Evolutionary conservation across 2,113 vertebrate species (phyloP), one percentile per base, ranked within the genome.

Genomic region (Xenopus borealis): DNA sequence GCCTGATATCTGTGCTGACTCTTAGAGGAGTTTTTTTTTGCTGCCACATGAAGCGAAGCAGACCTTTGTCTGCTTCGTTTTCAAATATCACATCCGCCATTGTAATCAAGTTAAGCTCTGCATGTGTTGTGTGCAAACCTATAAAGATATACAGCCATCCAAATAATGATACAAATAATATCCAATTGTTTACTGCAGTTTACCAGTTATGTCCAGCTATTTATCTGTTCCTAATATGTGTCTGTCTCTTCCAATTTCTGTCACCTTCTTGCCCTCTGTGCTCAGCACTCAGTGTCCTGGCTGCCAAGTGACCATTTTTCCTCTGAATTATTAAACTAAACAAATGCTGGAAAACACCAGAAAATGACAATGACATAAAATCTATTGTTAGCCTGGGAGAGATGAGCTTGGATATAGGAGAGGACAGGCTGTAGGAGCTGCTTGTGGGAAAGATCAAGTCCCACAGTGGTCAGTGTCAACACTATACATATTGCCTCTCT

Each of bases 301-400:
- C 27, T 58, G 69, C 69, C 69, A 59, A 46, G 69, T 46, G 63
- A 66, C 63, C 63, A 66, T 40, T 71, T 46, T 71, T 12, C 19
- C 33, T 23, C n/a, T 61, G 33, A 23, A 71, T 71, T 71, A 61
- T 44, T 61, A 71, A 71, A 40, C 30, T 23, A 66, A 71, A 61
- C 55, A 71, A 46, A 61, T 61, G 17, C 55, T 46, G 57, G 55
- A 45, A 61, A 71, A 45, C 40, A 71, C 55, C 57, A 20, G 40
- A 61, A 61, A 45, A 61, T 59, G 33, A 23, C n/a, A 46, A 46
- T 53, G 63, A 66, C 33, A 66, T 46, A 66, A 66, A 66, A 66
- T 66, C 63, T 40, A 66, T 66, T 19, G 63, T 66, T n/a, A 44
- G 63, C 63, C 63, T 45, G 33, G 63, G 58, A 61, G 45, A 16